A percentile compares a stretch with the other conserved stretches of the same genome.
phyloP scores from a whole-genome alignment of 2,113 vertebrate species.

The Platysternon megacephalum region DNA sequence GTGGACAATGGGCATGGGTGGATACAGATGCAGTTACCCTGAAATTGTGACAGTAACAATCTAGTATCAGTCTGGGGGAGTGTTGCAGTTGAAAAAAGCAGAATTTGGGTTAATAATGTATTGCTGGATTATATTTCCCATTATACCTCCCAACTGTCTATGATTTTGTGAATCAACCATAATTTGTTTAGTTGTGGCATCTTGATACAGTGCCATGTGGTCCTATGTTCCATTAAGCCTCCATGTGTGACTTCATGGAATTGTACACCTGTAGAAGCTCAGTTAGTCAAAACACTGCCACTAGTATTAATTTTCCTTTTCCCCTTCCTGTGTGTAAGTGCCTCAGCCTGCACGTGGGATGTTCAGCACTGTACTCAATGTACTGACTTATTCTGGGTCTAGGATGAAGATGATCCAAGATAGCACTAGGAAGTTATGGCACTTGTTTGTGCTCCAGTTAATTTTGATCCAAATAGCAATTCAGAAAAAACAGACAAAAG shows the following conservation, averaged over 20 bases:
- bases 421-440: background rate
- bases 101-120: background rate
- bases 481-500: conserved; percentile 55
- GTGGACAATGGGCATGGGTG: too few species aligned
- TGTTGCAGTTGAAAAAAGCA: background rate
- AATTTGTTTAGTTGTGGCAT: background rate
- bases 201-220: background rate
- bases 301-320: background rate
- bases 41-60: too few species aligned
- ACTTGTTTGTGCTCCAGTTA: conserved; percentile 37
- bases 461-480: conserved; percentile 9
- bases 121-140: background rate
- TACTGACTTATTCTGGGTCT: background rate
- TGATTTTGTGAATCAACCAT: background rate
- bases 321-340: background rate
- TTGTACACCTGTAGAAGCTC: background rate
- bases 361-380: background rate
- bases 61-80: background rate
- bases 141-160: background rate
- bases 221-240: background rate
- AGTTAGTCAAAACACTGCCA: background rate
- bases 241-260: background rate
- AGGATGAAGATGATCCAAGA: background rate
- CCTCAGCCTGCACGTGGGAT: background rate
- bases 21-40: too few species aligned